Evolutionary conservation across 2,113 vertebrate genomes (phyloP), one percentile per base, ranked within the genome.

Genomic region (Oceanodroma tethys): DNA sequence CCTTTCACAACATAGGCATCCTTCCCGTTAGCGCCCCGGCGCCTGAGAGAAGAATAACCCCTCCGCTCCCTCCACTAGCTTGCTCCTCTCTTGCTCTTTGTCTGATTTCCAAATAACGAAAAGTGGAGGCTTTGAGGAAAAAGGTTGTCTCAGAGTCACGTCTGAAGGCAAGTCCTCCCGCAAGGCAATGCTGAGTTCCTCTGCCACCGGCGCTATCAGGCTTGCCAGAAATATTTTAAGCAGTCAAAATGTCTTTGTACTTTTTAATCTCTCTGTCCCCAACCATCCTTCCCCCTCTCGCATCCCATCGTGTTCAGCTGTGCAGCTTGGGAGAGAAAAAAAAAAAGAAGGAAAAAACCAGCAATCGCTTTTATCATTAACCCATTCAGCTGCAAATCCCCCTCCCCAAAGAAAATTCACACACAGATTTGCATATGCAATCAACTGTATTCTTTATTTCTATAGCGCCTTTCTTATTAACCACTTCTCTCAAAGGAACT

Each of bases 321-420:
- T 59, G 42, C 52, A 68, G 62, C 76, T 81, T 65, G 81, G 78
- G 42, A 65, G 22, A 2, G 4, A 56, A n/a, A 6, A 7, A 48
- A n/a, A 45, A 7, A 20, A 27, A 14, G 4, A 42, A 23, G 25
- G 26, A 43, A 70, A 78, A 55, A 74, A 9, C 0, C 66, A 78
- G 81, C 63, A 84, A 53, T 95, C 13, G 26, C 95, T 97, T 96
- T 97, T 94, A 83, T 94, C 86, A 67, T 97, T 97, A 97, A 97
- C 97, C 91, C 95, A 90, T 97, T 97, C 87, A 95, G 88, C 97
- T 97, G 96, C 94, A 97, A 96, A 97, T 95, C 85, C 95, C 94
- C 92, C 94, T 91, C 95, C 90, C 93, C 66, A 42, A 95, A 90
- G 89, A 73, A 97, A 93, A 94, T 66, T 84, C 84, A 53, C 86